Base-by-base conservation (phyloP, 2,888 invertebrate species). In the Drosophila setosimentum region DNA sequence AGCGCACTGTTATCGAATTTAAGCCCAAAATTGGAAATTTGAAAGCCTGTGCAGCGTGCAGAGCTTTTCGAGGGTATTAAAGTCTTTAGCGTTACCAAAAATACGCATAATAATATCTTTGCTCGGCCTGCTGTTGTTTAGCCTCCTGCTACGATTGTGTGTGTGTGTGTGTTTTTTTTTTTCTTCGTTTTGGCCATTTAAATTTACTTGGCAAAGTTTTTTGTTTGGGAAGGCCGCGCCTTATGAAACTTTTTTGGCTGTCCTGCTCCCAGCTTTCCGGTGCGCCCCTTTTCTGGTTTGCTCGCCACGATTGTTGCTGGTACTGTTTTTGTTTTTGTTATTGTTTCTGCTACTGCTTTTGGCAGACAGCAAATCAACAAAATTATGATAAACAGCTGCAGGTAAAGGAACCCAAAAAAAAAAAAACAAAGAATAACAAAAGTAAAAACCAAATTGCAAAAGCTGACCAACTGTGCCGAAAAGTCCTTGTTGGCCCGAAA, bases 351-450 rank as follows among this genome's bases (percentile, higher is more conserved):
- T 83, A 60, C 68, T 76, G 64, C 63, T 86, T 68, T 79, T 83
- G 76, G 84, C 88, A 86, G 86, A 87, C 89, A 89, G 89, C 78
- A 89, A 90, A 88, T 90, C 89, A 87, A 81, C 90, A 88, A 90
- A 90, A 89, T 87, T 87, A 87, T 87, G 87, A 90, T 87, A 87
- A 87, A 87, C 87, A 87, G 87, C 87, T 87, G 87, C 87, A 87
- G 90, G 87, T 87, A 89, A 89, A 81, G 76, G 71, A 68, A 61
- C 75, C 68, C 74, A 58, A 74, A 42, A 40, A 62, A 35, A 53
- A 57, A 18, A 54, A 51, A 37, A 42, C 8, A 54, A 62, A 32
- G 45, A 51, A 18, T 42, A 51, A 60, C 60, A 68, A 62, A 60
- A 57, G 53, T 50, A 42, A 37, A 63, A 69, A 74, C 18, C 68